phyloP scores from a whole-genome alignment of 2,888 invertebrate species.

The Drosophila mimica region DNA sequence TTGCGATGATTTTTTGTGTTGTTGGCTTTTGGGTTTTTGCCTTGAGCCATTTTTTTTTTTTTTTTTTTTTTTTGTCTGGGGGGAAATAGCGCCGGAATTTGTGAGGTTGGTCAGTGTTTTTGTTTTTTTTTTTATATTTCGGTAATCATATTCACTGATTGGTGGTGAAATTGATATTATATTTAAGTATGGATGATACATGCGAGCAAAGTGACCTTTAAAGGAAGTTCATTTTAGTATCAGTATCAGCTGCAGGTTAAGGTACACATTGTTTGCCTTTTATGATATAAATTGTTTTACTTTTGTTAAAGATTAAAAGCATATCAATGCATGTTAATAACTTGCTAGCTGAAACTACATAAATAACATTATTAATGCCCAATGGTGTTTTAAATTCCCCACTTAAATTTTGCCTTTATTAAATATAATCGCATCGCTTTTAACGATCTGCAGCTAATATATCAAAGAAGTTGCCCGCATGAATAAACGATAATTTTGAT shows the following conservation, averaged over 20 bases:
- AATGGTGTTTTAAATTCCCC: neutral
- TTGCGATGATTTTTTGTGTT: conserved; percentile 37
- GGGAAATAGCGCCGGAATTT: conserved; percentile 18
- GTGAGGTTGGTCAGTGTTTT: conserved; percentile 69
- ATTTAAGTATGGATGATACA: conserved; percentile 14
- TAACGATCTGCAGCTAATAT: neutral
- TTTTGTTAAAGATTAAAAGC: neutral
- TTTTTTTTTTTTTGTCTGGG: neutral
- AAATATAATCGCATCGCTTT: neutral
- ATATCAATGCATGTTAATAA: neutral
- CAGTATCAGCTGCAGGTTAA: neutral
- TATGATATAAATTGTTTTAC: neutral
- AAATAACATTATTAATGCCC: neutral
- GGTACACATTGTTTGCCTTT: neutral
- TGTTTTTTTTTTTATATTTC: conserved; percentile 14
- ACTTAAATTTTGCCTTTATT: neutral
- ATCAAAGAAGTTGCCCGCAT: conserved; percentile 1
- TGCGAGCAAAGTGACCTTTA: conserved; percentile 43
- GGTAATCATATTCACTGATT: conserved; percentile 6
- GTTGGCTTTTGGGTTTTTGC: conserved; percentile 16
- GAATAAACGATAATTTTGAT: conserved; percentile 4
- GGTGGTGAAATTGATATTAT: conserved; percentile 16
- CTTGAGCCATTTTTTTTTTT: conserved; percentile 1
- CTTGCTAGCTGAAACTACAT: neutral
- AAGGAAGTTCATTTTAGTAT: conserved; percentile 12